Percentiles rank a stretch among this genome's conserved stretches.
phyloP scores from a whole-genome alignment of 2,113 vertebrate species.

The Uria lomvia region DNA sequence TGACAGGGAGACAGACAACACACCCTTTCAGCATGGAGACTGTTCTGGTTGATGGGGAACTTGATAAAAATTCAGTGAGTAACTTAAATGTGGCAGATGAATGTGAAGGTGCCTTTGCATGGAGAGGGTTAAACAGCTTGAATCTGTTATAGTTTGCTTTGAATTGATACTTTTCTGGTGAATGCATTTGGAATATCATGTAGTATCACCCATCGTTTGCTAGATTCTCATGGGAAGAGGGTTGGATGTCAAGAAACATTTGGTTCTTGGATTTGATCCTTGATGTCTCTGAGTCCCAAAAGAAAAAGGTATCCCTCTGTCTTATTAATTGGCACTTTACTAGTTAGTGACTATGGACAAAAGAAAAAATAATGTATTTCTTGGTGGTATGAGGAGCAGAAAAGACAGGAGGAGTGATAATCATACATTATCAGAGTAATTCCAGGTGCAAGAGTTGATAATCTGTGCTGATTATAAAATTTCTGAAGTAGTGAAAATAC shows the following conservation, averaged over 20 bases:
- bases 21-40: slow-evolving; percentile 73
- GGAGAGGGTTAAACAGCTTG: not conserved
- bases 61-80: slow-evolving; percentile 76
- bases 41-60: slow-evolving; percentile 59
- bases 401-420: not conserved
- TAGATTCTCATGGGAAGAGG: not conserved
- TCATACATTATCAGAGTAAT: not conserved
- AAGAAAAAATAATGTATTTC: not conserved
- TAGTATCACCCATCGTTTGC: not conserved
- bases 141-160: not conserved
- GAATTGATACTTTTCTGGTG: not conserved
- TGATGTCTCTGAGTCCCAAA: not conserved
- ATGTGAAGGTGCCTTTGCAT: not conserved
- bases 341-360: not conserved
- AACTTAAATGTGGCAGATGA: not conserved
- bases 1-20: not conserved
- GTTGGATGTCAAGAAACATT: not conserved
- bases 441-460: not conserved
- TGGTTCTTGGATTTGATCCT: not conserved
- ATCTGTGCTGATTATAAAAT: not conserved
- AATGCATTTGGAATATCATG: not conserved
- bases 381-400: not conserved
- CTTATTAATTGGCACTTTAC: not conserved
- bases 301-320: not conserved
- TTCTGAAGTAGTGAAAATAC: not conserved